These are phyloP conservation scores for Tetragonula clypearis DNA, from an alignment of 1,140 invertebrate genomes.

Conservation along the genomic window DNA sequence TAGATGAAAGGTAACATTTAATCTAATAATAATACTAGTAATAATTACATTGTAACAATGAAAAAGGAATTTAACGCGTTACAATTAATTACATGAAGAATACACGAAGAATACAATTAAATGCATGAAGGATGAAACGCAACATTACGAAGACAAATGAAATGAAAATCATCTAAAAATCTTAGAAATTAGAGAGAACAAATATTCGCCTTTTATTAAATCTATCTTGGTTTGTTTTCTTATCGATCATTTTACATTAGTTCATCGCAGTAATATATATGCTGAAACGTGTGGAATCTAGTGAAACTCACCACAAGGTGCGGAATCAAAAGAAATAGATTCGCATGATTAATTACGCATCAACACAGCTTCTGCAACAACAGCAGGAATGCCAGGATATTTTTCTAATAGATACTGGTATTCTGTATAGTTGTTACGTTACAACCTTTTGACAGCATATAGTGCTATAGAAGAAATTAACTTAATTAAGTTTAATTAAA, in stretches of 20 bases:
- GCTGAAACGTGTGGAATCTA: background rate
- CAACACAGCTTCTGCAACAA: background rate
- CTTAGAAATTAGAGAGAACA: background rate
- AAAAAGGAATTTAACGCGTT: no score
- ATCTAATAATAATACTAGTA: no score
- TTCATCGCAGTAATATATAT: background rate
- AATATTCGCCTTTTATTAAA: background rate
- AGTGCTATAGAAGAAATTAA: no score
- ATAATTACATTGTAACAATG: background rate
- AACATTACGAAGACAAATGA: background rate
- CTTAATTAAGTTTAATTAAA: background rate
- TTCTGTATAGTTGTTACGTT: no score
- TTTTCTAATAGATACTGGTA: background rate
- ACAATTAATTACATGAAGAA: no score
- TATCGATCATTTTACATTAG: background rate
- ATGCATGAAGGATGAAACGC: background rate
- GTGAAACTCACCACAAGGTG: background rate
- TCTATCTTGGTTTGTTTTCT: background rate
- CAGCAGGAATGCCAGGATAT: background rate
- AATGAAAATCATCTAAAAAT: background rate
- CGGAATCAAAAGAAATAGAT: conserved; percentile 12
- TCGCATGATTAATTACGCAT: conserved; percentile 40
- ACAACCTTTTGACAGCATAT: background rate
- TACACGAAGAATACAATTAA: background rate
- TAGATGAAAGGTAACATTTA: background rate